Evolutionary conservation across 1,140 invertebrate species (phyloP), one percentile per base, ranked within the genome.

Genomic region (Hydropsyche tenuis): DNA sequence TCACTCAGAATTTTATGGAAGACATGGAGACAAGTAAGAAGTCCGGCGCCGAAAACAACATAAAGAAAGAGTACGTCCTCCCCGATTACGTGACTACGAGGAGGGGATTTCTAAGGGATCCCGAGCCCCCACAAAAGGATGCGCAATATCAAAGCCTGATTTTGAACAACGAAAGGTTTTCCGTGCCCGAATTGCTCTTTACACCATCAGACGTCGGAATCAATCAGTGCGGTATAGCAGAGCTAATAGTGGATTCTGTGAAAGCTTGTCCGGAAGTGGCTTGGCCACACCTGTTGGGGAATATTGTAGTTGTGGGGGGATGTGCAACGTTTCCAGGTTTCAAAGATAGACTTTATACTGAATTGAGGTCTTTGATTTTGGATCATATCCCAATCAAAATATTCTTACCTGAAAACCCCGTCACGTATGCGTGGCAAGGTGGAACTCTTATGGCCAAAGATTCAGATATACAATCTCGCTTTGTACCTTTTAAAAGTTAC

Each of bases 161-260:
- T 43, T 85, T 99, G 78, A 96, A 95, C 80, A 98, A 97, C 81
- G 96, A 97, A 82, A 83, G 95, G 64, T 98, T 99, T 83, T 86
- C 92, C 0, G 92, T 99, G 53, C 97, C 98, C 0, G 98, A 99
- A 86, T 85, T 99, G 18, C 84, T 99, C 7, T 99, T 99, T 82
- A 89, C 94, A 81, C 98, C 98, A 0, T 95, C 93, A 0, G 96
- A 99, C 86, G 91, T 99, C 68, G 96, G 96, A 1, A 94, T 99
- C 63, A 87, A 91, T 56, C 93, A 97, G 84, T 96, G 97, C 90
- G 98, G 98, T 5, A 93, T 99, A 75, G 86, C 93, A 0, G 97
- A 99, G 86, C 91, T 94, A 12, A 91, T 99, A 53, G 88, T 93
- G 37, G 86, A 94, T 78, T 88, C 89, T 9, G 88, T 97, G 6